Evolutionary conservation across 2,888 invertebrate species (phyloP).

Genomic region (Eupithecia subfuscata): DNA sequence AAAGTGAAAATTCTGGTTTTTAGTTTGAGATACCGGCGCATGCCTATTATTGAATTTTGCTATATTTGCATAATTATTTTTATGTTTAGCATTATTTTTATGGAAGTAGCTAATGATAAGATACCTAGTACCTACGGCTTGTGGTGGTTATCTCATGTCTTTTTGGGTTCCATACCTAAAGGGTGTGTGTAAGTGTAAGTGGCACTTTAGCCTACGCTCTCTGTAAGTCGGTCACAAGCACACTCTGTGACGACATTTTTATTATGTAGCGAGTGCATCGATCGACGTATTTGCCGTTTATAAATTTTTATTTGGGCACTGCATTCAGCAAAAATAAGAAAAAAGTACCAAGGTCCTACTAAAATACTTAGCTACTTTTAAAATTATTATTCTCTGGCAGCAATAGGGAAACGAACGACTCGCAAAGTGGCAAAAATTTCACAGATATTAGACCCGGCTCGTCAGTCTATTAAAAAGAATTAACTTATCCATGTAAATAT

Average conservation of each 20-base stretch:
- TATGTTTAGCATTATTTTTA: background rate
- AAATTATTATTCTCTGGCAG: background rate
- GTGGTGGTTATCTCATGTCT: background rate
- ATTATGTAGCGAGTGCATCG: no score
- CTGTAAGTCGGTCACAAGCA: background rate
- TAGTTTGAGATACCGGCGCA: background rate
- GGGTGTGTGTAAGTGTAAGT: no score
- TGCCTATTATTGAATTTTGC: slow-evolving; percentile 1
- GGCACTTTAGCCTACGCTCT: no score
- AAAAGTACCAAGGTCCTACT: no score
- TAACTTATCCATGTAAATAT: background rate
- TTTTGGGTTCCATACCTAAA: background rate
- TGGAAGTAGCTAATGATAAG: background rate
- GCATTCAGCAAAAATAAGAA: background rate
- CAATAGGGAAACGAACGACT: background rate
- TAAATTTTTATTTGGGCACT: no score
- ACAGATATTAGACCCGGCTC: background rate
- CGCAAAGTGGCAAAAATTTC: background rate
- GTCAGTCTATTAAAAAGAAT: background rate
- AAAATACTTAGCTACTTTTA: no score
- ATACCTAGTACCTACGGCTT: no score
- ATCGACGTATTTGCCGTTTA: no score
- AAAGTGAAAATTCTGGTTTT: slow-evolving; percentile 17
- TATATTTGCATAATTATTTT: background rate
- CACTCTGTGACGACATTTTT: no score